Conservation (phyloP, 2,113 vertebrate species). For the Cynocephalus volans region DNA sequence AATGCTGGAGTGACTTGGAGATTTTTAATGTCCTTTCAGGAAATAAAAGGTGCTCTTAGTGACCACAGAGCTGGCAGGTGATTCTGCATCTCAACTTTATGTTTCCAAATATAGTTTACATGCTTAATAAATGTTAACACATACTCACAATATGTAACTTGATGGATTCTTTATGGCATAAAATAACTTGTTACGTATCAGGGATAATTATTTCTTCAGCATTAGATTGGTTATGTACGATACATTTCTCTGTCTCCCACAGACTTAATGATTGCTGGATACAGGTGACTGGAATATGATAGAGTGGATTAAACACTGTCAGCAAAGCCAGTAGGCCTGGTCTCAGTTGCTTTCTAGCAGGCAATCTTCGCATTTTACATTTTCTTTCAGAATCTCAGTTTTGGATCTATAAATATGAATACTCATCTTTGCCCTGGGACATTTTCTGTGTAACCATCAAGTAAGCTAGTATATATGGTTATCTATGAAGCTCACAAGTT, state of each 20-base stretch:
- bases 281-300: background rate
- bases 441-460: background rate
- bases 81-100: background rate
- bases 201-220: background rate
- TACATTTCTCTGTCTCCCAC: background rate
- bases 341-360: background rate
- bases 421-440: background rate
- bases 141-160: background rate
- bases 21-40: constrained; percentile 67
- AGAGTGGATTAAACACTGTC: background rate
- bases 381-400: background rate
- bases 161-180: background rate
- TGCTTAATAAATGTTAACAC: constrained; percentile 28
- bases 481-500: background rate
- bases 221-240: background rate
- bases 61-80: background rate
- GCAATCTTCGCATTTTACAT: fast-evolving
- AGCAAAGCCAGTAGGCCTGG: background rate
- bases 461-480: background rate
- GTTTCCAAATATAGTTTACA: constrained; percentile 32
- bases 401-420: background rate
- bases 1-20: constrained; percentile 59
- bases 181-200: background rate
- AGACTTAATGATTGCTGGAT: background rate
- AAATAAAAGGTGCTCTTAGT: constrained; percentile 55